Conservation (phyloP, 1,140 invertebrate genomes). For the Ips nitidus region DNA sequence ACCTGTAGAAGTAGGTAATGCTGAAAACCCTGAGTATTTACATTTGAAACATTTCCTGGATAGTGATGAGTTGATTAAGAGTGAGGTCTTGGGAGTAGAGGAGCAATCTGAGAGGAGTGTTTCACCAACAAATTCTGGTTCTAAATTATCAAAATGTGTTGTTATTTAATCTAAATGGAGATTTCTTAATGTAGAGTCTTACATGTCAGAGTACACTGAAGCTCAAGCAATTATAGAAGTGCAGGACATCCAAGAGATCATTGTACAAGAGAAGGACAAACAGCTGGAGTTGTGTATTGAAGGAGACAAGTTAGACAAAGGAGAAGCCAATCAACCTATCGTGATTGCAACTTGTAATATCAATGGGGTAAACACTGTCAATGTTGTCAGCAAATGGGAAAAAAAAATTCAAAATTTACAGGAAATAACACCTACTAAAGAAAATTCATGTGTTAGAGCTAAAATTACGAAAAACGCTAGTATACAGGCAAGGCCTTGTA, state of each 20-base stretch:
- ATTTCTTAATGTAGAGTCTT: slow-evolving; percentile 2
- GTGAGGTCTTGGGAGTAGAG: slow-evolving; percentile 26
- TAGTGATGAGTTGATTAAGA: slow-evolving; percentile 44
- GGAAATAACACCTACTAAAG: background rate
- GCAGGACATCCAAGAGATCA: slow-evolving; percentile 24
- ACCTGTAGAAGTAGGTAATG: slow-evolving; percentile 30
- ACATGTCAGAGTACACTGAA: slow-evolving; percentile 19
- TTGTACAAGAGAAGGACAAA: slow-evolving; percentile 12
- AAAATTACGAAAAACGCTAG: slow-evolving; percentile 18
- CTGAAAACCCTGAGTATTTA: slow-evolving; percentile 46
- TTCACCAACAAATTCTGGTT: slow-evolving; percentile 28
- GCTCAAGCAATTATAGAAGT: slow-evolving; percentile 27
- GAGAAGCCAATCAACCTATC: background rate
- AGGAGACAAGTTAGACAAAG: no score
- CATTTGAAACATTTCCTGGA: slow-evolving; percentile 50
- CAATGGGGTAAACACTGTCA: no score
- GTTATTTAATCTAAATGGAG: background rate
- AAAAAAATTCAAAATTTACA: background rate
- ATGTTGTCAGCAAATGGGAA: no score
- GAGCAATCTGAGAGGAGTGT: slow-evolving; percentile 32
- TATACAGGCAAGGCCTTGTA: slow-evolving; percentile 30
- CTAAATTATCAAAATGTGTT: background rate
- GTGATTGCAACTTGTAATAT: background rate
- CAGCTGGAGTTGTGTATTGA: no score
- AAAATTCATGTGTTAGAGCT: no score